Base-by-base conservation (phyloP, 2,113 vertebrate species). In the Datnioides undecimradiatus region DNA sequence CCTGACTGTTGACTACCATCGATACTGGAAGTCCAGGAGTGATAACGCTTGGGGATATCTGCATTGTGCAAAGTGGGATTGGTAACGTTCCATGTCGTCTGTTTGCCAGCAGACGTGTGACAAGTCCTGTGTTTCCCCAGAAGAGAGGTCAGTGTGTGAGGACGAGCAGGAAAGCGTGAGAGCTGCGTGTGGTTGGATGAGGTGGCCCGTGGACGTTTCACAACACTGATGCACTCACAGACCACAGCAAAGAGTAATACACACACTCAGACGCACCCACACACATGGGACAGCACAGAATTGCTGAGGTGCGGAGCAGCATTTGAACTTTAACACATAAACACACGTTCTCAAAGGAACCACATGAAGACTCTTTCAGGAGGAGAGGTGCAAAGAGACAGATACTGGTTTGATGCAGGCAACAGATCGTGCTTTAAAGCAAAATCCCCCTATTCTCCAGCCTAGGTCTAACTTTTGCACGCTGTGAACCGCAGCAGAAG, bases 371-470 rank as follows among this genome's bases (percentile, higher is more conserved):
- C 29, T 57, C 27, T 72, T 77, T 62, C 33, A 45, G 38, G 45
- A 54, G 34, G 17, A 59, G 13, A 71, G 63, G 67, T 57, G 73
- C 49, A 63, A 49, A 83, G 25, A 48, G 62, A 52, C n/a, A 21
- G n/a, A n/a, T 54, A 11, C 3, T 41, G 16, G 40, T 16, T 29
- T 19, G 23, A 62, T 5, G 6, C 6, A 65, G 33, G 43, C n/a
- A 27, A 14, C 16, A 58, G 23, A 27, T 8, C 6, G 52, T 16
- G 10, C 23, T 6, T 19, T 45, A n/a, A 25, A 34, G 49, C 4
- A 36, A 45, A 14, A n/a, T 21, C 8, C 1, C 48, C 27, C 1
- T 19, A 13, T 40, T 59, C 31, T 27, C 49, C 29, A 36, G 7
- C 14, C 31, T 21, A 14, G 0, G 14, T 46, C 36, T 9, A 40